A percentile compares a stretch with the other conserved stretches of the same genome.
Evolutionary conservation across 2,797 vertebrate species (phyloP).

Genomic region (Brachymystax lenok): DNA sequence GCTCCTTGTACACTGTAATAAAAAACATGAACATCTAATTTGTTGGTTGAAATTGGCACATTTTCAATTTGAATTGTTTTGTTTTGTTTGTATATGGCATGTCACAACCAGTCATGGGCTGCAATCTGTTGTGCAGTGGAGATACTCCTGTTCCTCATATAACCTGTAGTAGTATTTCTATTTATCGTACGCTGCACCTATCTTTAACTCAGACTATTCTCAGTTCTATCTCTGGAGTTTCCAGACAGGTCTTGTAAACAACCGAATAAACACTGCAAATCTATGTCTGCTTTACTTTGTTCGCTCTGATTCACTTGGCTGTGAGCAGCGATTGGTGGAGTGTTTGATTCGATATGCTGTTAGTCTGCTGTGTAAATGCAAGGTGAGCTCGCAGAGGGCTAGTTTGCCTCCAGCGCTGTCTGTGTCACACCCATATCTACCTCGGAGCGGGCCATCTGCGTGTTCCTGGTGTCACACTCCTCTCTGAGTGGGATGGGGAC

Average conservation of each 20-base stretch:
- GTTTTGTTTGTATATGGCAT: not conserved
- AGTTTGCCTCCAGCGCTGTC: constrained; percentile 65
- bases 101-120: not conserved
- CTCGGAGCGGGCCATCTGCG: constrained; percentile 68
- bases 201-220: not conserved
- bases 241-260: not conserved
- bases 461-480: constrained; percentile 61
- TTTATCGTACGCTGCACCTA: not conserved
- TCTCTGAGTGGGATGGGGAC: not conserved
- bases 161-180: not conserved
- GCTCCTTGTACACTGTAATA: not conserved
- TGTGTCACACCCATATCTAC: constrained; percentile 68
- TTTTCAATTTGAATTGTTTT: not conserved
- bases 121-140: not conserved
- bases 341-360: constrained; percentile 26
- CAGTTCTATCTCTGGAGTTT: not conserved
- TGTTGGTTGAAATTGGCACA: not conserved
- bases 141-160: not conserved
- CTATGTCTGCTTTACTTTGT: not conserved
- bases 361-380: constrained; percentile 54
- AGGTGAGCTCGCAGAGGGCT: constrained; percentile 60
- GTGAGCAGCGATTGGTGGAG: constrained; percentile 35
- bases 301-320: not conserved
- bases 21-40: not conserved
- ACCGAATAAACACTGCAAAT: not conserved